These are phyloP conservation scores for Leptarthrus brevirostris DNA, from an alignment of 2,888 invertebrate genomes.

Conservation along the genomic window DNA sequence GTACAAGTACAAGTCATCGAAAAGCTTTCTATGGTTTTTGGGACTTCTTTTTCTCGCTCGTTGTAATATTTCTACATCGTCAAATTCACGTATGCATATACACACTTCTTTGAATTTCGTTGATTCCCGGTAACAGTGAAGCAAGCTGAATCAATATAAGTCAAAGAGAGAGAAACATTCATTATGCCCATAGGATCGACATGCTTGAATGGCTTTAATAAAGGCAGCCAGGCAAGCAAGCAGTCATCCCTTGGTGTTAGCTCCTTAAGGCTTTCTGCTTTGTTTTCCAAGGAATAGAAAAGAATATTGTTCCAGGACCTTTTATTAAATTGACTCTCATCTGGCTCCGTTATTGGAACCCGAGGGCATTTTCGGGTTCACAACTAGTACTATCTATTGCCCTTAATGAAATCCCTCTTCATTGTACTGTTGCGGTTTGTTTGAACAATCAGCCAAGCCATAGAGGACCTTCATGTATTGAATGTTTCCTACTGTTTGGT, in stretches of 20 bases:
- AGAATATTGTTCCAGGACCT: constrained; percentile 12
- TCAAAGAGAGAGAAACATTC: constrained; percentile 8
- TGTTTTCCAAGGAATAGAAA: constrained; percentile 11
- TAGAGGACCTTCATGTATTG: not conserved
- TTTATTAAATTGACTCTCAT: constrained; percentile 20
- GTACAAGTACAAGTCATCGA: no score
- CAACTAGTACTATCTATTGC: constrained; percentile 10
- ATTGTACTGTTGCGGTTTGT: constrained; percentile 2
- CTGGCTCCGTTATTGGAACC: constrained; percentile 4
- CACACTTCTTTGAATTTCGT: not conserved
- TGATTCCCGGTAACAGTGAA: not conserved
- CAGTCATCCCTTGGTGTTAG: not conserved
- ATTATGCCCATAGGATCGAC: constrained; percentile 12
- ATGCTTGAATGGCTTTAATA: not conserved
- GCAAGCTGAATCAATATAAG: constrained; percentile 9
- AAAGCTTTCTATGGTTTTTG: no score
- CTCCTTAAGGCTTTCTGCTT: not conserved
- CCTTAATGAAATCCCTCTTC: constrained; percentile 1
- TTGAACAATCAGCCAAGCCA: not conserved
- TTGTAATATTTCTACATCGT: no score
- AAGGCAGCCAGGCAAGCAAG: not conserved
- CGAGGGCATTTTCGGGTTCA: constrained; percentile 3
- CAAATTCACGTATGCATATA: no score
- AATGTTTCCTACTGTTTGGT: constrained; percentile 7
- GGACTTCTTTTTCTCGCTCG: no score